Base-by-base conservation (phyloP, 2,888 invertebrate genomes). In the Bugulina stolonifera region DNA sequence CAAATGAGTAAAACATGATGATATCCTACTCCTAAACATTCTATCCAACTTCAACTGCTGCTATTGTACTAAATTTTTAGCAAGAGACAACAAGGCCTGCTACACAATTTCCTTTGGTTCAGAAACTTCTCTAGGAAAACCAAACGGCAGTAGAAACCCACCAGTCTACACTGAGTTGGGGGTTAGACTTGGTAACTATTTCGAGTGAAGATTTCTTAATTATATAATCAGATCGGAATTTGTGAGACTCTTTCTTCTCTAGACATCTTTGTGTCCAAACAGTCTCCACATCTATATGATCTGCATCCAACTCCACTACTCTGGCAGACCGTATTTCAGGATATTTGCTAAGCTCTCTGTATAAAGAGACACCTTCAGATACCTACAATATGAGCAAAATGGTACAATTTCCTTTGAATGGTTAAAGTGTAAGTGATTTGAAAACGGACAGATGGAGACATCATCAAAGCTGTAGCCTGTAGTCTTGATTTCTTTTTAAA, bases 231-330 rank as follows among this genome's bases (percentile, higher is more conserved):
- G 10, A 32, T 14, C 3, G 2, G n/a, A 64, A 64, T 27, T 72
- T 18, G n/a, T 70, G 55, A 43, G 55, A 70, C 10, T 70, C 43
- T 54, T 22, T 23, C n/a, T 35, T 70, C n/a, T 70, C 55, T 25
- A 54, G 22, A 70, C 54, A 70, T 25, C 34, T 14, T 64, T 73
- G 70, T 58, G 32, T 72, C 64, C 43, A 72, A 22, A 72, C 64
- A 25, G 32, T 25, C 3, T 64, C 64, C 64, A 64, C 64, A 29
- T 22, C 32, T 32, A 64, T 27, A 3, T 29, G 3, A 25, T 10
- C 18, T 14, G 3, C 64, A 14, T 64, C 10, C 3, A 32, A 22
- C 32, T 64, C 32, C 32, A 27, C 2, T 14, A 64, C 1, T 34
- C 32, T 22, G 10, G 32, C 64, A 32, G 64, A 64, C 32, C 27